A percentile compares a stretch with the other conserved stretches of the same genome.
phyloP scores from a whole-genome alignment of 37 sponge, comb jelly and placozoan species.

The Chondrosia reniformis region DNA sequence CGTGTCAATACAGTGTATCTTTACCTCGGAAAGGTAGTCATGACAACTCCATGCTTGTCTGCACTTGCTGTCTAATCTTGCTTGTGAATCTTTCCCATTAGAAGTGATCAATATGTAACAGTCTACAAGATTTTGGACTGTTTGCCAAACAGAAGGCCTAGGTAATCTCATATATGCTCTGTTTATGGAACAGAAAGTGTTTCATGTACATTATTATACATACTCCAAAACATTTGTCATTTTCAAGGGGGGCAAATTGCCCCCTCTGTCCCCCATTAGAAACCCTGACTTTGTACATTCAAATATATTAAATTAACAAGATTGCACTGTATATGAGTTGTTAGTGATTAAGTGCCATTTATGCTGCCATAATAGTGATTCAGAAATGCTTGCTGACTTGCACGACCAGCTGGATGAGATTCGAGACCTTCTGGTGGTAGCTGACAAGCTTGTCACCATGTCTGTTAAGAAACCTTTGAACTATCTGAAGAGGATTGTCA shows the following conservation, averaged over 20 bases:
- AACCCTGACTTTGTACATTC: no score
- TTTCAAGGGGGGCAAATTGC: no score
- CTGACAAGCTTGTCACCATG: conserved; percentile 22
- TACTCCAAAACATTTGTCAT: no score
- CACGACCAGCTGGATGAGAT: conserved; percentile 44
- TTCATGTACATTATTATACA: no score
- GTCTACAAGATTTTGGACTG: conserved; percentile 15
- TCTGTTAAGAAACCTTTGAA: conserved; percentile 35
- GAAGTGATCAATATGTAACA: conserved; percentile 45
- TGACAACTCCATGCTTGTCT: no score
- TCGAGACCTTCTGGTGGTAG: conserved; percentile 30
- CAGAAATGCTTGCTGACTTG: conserved; percentile 2
- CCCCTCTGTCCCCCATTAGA: no score
- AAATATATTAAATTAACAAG: no score
- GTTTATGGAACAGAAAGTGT: no score
- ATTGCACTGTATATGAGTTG: no score
- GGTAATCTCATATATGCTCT: no score
- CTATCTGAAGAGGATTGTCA: conserved; percentile 5
- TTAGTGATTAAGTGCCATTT: neutral
- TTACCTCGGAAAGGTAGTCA: conserved; percentile 54
- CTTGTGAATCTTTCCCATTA: neutral
- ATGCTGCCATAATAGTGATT: neutral
- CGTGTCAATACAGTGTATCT: conserved; percentile 38
- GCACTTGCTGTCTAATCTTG: no score
- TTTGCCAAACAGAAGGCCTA: neutral